These are phyloP conservation scores for Diplolepis rosae DNA, from an alignment of 2,888 invertebrate species.

Conservation along the genomic window DNA sequence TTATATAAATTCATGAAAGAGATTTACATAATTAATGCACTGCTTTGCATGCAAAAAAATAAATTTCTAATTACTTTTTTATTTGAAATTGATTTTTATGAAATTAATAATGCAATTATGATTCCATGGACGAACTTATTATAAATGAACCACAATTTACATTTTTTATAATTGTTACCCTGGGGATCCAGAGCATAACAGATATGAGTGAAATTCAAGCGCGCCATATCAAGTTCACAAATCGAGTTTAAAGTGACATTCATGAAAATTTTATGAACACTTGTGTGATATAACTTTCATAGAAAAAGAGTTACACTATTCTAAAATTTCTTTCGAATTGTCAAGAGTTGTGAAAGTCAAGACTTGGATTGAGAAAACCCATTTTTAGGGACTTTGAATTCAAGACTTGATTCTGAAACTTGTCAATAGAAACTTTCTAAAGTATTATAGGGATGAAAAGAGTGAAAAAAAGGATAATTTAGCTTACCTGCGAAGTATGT, in stretches of 20 bases:
- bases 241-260: constrained; percentile 5
- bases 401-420: constrained; percentile 12
- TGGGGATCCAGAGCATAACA: no score
- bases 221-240: background rate
- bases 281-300: background rate
- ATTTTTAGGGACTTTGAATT: constrained; percentile 18
- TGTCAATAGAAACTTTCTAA: background rate
- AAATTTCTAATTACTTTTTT: no score
- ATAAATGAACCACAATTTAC: no score
- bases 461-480: background rate
- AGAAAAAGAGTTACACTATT: constrained; percentile 5
- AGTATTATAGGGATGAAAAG: background rate
- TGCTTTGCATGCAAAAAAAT: no score
- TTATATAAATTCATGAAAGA: no score
- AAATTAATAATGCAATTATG: no score
- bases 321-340: constrained; percentile 13
- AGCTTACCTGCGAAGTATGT: constrained; percentile 95
- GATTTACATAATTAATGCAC: no score
- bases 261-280: constrained; percentile 23
- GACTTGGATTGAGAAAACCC: constrained; percentile 12
- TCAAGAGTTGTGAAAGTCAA: background rate
- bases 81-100: no score
- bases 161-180: no score
- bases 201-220: no score
- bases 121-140: no score